Conservation (phyloP, 2,113 vertebrate species). For the Amphiprion percula region DNA sequence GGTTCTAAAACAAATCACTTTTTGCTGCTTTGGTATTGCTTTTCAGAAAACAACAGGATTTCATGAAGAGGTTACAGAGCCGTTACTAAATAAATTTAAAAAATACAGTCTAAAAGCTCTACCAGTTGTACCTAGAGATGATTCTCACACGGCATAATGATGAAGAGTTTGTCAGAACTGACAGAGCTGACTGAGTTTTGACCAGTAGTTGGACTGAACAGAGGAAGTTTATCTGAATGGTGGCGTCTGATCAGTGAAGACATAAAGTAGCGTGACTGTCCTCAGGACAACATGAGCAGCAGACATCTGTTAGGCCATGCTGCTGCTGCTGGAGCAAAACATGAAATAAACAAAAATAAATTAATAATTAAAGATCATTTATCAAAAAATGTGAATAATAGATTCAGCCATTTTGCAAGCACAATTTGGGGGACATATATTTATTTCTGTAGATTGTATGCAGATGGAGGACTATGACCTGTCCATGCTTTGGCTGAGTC, state of each 20-base stretch:
- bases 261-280: not conserved
- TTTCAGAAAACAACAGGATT: slow-evolving; percentile 21
- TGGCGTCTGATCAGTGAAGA: not conserved
- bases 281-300: not conserved
- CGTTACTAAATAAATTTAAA: not conserved
- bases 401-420: slow-evolving; percentile 27
- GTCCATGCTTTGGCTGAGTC: slow-evolving; percentile 2
- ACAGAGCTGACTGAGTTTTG: slow-evolving; percentile 2
- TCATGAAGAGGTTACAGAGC: not conserved
- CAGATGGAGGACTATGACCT: slow-evolving; percentile 19
- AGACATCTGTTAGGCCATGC: not conserved
- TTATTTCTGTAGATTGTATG: slow-evolving; percentile 5
- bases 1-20: not conserved
- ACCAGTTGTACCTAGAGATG: not conserved
- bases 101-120: slow-evolving; percentile 6
- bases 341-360: not conserved
- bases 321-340: not conserved
- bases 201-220: not conserved
- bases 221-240: not conserved
- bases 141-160: not conserved
- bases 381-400: not conserved
- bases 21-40: slow-evolving; percentile 57
- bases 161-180: not conserved
- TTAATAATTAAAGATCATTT: not conserved
- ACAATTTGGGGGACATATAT: slow-evolving; percentile 15